Conservation (phyloP, 2,113 vertebrate species). For the Anhinga rufa region DNA sequence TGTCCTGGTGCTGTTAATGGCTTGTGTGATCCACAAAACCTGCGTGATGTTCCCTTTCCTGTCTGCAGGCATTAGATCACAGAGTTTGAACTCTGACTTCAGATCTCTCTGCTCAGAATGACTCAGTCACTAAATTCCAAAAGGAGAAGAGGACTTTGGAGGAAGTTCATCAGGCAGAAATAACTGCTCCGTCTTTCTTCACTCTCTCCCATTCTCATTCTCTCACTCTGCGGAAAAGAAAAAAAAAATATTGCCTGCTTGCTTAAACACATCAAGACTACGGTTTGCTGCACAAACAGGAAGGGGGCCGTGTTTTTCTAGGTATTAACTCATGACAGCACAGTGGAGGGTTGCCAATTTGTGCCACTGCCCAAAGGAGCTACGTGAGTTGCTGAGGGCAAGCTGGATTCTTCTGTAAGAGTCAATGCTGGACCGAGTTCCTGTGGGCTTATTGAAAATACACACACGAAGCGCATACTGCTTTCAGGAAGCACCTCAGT, state of each 20-base stretch:
- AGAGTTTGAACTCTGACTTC: slow-evolving; percentile 17
- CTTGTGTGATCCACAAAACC: slow-evolving; percentile 5
- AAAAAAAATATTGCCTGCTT: background rate
- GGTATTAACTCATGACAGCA: background rate
- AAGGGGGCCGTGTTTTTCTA: background rate
- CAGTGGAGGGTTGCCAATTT: background rate
- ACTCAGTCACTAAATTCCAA: slow-evolving; percentile 55
- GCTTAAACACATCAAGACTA: background rate
- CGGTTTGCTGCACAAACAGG: background rate
- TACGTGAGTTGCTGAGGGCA: background rate
- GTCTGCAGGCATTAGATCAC: slow-evolving; percentile 53
- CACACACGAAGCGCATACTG: background rate
- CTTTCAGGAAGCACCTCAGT: background rate
- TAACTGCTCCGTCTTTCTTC: background rate
- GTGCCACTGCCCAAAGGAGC: background rate
- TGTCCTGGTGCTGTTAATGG: slow-evolving; percentile 6
- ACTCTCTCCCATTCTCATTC: background rate
- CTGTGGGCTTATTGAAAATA: background rate
- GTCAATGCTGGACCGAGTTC: background rate
- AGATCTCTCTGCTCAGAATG: slow-evolving; percentile 42
- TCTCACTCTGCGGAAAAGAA: background rate
- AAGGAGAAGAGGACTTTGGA: slow-evolving; percentile 53
- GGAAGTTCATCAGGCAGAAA: slow-evolving; percentile 54
- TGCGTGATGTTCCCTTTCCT: background rate
- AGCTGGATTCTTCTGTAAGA: background rate